phyloP scores from a whole-genome alignment of 2,113 vertebrate genomes.

The Sinocyclocheilus rhinocerous region DNA sequence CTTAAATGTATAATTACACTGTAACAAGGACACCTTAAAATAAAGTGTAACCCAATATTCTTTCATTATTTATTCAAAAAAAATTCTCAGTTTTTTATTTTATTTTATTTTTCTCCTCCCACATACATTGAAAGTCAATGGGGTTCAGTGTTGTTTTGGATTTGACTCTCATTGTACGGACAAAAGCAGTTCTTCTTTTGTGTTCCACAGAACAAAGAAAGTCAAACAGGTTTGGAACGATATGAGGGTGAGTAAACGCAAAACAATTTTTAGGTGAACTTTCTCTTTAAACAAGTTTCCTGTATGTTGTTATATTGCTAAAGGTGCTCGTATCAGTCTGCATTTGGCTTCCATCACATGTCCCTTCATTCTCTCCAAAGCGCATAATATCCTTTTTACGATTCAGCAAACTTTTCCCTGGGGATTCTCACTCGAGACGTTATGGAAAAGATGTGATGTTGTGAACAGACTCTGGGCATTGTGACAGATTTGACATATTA shows the following conservation, averaged over 20 bases:
- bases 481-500: conserved; percentile 43
- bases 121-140: neutral
- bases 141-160: neutral
- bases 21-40: too few species aligned
- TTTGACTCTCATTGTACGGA: neutral
- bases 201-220: conserved; percentile 1
- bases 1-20: too few species aligned
- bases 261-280: neutral
- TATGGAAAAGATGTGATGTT: conserved; percentile 45
- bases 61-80: too few species aligned
- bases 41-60: too few species aligned
- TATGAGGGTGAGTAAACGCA: neutral
- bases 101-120: too few species aligned
- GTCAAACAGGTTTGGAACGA: neutral
- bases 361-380: conserved; percentile 22
- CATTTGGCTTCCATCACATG: conserved; percentile 31
- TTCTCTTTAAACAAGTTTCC: conserved; percentile 4
- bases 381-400: conserved; percentile 41
- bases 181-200: neutral
- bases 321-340: conserved; percentile 34
- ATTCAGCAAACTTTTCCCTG: conserved; percentile 42
- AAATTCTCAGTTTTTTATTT: too few species aligned
- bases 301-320: conserved; percentile 12
- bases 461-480: conserved; percentile 44
- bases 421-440: conserved; percentile 40